phyloP scores from a whole-genome alignment of 2,113 vertebrate genomes.

The Agelaius phoeniceus region DNA sequence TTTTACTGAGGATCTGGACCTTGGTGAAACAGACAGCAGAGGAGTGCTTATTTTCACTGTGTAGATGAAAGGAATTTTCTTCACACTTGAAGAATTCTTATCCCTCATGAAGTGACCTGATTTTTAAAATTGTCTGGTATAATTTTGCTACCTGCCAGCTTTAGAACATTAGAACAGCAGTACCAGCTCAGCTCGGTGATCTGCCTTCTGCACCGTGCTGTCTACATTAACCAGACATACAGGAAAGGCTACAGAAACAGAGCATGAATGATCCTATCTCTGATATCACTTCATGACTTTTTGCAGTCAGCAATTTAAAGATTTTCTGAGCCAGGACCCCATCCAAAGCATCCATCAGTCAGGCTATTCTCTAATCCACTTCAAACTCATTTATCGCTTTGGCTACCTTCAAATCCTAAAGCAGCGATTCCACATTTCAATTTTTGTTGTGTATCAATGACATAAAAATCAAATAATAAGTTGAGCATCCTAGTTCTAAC shows the following conservation, averaged over 20 bases:
- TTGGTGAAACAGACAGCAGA: neutral
- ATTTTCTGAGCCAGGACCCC: neutral
- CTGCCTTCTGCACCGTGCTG: neutral
- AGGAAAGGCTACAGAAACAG: neutral
- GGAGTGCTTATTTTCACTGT: neutral
- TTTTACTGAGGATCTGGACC: neutral
- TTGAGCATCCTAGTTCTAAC: neutral
- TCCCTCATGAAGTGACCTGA: neutral
- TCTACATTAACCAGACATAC: neutral
- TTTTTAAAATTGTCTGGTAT: constrained; percentile 12
- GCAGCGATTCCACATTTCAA: neutral
- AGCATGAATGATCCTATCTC: neutral
- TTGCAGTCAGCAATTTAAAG: neutral
- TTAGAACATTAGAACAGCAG: neutral
- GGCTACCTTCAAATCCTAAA: neutral
- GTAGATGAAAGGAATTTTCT: neutral
- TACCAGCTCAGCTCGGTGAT: neutral
- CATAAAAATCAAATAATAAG: constrained; percentile 11
- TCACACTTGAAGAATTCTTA: neutral
- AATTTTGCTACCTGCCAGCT: neutral
- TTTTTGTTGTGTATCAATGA: neutral
- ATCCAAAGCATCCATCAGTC: neutral
- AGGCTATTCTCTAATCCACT: constrained; percentile 3
- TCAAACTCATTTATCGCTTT: neutral
- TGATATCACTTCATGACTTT: neutral